Evolutionary conservation across 2,888 invertebrate genomes (phyloP), one percentile per base, ranked within the genome.

Genomic region (Neoitamus cyanurus): DNA sequence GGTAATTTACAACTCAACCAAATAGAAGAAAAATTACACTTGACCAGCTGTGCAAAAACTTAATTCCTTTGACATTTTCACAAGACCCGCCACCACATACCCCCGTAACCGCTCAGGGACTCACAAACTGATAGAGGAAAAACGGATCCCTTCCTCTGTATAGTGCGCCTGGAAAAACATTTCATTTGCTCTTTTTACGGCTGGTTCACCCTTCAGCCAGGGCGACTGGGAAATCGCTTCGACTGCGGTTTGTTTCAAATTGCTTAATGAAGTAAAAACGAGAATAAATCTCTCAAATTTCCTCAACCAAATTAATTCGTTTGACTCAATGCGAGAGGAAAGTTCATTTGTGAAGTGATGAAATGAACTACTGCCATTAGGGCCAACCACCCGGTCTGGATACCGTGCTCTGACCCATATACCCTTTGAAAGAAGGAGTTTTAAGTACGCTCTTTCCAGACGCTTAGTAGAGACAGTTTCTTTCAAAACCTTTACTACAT

Each of bases 231-330:
- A 78, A 78, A 78, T 78, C 58, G 78, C 68, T 84, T 84, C 68
- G 84, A 84, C 77, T 84, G 68, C 77, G 83, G 72, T 84, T 84
- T 77, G 37, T 84, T 84, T 75, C 58, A 84, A 73, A 84, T 84
- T 84, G 84, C 77, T 84, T 84, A 84, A 84, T 84, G 84, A 84
- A 84, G 84, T 84, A 84, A 77, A 83, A 83, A 84, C 75, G 78
- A 78, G 77, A 84, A 84, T 84, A 84, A 84, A 84, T 84, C 77
- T 77, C 68, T 84, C 69, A 77, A 84, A 77, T 84, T 84, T 58
- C 75, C 78, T 78, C 78, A 78, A 78, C 78, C 78, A 78, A 78
- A 78, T 78, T 78, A 78, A 78, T 78, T 78, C 78, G 58, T 78
- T 78, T 78, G 78, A 78, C 78, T 78, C 48, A 30, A 58, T 78